Base-by-base conservation (phyloP, 2,888 invertebrate genomes). In the Acrocera orbiculus region DNA sequence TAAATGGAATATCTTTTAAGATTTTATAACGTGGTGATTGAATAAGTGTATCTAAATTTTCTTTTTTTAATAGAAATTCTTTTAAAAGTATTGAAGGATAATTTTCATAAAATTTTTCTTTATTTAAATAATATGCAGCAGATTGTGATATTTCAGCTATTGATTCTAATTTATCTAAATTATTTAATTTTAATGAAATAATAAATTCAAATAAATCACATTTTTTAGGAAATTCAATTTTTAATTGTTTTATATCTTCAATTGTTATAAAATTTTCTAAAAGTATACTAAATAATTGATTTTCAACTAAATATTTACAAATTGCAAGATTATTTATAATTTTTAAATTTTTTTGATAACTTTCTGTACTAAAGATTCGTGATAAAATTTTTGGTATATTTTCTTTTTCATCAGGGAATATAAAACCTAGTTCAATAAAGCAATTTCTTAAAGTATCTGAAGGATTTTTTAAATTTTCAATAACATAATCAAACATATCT, bases 321-420 rank as follows among this genome's bases (percentile, higher is more conserved):
- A 57, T 20, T 0, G 52, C 50, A 16, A 53, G 41, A 3, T 51
- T 27, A 24, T 24, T 19, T n/a, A 4, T 29, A 16, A 16, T 25
- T 19, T 17, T 30, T 30, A n/a, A 23, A 22, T 22, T 23, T 19
- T 32, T 40, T 30, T 38, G 42, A 34, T 45, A 46, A 17, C 47
- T 50, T 30, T 55, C 47, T 16, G 54, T 56, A 3, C 51, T 61
- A 40, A 70, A 67, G 29, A 79, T 54, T 46, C 80, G 65, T 3
- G 64, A 57, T 42, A 81, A 56, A 29, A 75, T 64, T 46, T 61
- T 55, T 40, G 64, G 57, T 22, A 75, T 52, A 49, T 72, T 59
- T 9, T 56, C 54, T 19, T 58, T 56, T 50, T 81, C 80, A 34
- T 61, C 58, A 10, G 64, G 57, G 38, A 66, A 65, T 34, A 79